Evolutionary conservation across 2,888 invertebrate species (phyloP).

Genomic region (Chalcis sispes): DNA sequence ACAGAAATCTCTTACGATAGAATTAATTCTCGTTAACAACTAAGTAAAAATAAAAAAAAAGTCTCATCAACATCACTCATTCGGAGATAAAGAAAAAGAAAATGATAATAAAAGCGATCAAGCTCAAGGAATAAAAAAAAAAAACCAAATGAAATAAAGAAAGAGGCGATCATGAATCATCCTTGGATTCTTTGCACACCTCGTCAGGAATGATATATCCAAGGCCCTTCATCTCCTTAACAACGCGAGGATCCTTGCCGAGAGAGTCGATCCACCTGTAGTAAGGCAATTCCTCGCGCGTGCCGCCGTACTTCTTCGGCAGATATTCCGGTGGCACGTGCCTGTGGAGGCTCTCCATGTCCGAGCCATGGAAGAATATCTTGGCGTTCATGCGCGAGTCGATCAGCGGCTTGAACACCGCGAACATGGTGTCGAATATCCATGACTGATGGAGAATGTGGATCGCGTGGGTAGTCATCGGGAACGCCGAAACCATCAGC

Average conservation of each 20-base stretch:
- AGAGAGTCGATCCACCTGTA: constrained; percentile 85
- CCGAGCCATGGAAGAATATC: constrained; percentile 84
- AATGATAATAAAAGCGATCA: background rate
- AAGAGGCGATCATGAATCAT: constrained; percentile 21
- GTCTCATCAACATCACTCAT: too few species aligned
- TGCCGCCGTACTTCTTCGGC: constrained; percentile 84
- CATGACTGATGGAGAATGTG: constrained; percentile 89
- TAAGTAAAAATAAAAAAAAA: too few species aligned
- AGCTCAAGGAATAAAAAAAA: background rate
- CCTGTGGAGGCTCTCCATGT: constrained; percentile 85
- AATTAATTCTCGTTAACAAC: too few species aligned
- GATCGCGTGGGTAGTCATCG: constrained; percentile 84
- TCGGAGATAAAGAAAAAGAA: background rate
- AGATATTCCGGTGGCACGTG: constrained; percentile 84
- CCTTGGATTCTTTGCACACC: constrained; percentile 15
- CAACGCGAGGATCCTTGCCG: constrained; percentile 78
- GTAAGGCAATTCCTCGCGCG: constrained; percentile 84
- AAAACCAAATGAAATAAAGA: background rate
- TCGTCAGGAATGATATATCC: constrained; percentile 80
- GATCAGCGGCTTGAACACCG: constrained; percentile 87
- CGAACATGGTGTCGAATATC: constrained; percentile 87
- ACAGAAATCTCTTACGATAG: background rate
- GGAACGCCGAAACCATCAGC: constrained; percentile 80
- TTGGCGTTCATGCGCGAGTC: constrained; percentile 82
- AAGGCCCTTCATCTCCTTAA: constrained; percentile 80